Evolutionary conservation across 2,113 vertebrate genomes (phyloP), one percentile per base, ranked within the genome.

Genomic region (Boleophthalmus pectinirostris): DNA sequence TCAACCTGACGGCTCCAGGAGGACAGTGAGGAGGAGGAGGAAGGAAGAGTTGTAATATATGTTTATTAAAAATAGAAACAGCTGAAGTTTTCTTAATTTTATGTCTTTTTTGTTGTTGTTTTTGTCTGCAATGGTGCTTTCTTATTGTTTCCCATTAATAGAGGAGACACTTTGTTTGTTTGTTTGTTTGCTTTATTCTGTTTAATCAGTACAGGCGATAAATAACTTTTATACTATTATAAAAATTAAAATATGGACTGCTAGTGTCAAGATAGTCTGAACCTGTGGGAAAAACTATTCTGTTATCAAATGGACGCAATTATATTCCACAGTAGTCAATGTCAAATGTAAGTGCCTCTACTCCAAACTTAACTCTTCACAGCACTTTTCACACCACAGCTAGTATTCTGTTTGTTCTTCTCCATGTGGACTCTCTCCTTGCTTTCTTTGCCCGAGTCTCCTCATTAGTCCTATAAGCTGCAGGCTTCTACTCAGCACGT

Each of bases 231-330:
- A 43, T 10, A 8, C 38, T 43, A 6, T 8, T 9, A 43, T 10
- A 43, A 43, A 10, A 43, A 43, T 43, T 9, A 0, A 43, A 10
- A 43, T 43, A 43, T 43, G 8, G 38, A 43, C 10, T 43, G 38
- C 38, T 10, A 43, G 38, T 43, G 38, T 11, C 38, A 43, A 43
- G 38, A 43, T 43, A 43, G 38, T 43, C 38, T 43, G 38, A 43
- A 43, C 38, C 38, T 43, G 1, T 43, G 38, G 9, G 38, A 10
- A 8, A 11, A 6, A 43, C 38, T 43, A 1, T 43, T 43, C 35
- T 75, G 54, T 61, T 65, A 33, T 60, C 85, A 83, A 73, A 49
- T 80, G 78, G 78, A 74, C 82, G 84, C 76, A 84, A 74, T 87
- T 85, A 80, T 43, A 43, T 8, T 43, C 9, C 69, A 58, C 83